Percentiles rank a stretch among this genome's conserved stretches.
Evolutionary conservation across 92 coral and sea anemone species (phyloP).

Genomic region (Bergia sp.): DNA sequence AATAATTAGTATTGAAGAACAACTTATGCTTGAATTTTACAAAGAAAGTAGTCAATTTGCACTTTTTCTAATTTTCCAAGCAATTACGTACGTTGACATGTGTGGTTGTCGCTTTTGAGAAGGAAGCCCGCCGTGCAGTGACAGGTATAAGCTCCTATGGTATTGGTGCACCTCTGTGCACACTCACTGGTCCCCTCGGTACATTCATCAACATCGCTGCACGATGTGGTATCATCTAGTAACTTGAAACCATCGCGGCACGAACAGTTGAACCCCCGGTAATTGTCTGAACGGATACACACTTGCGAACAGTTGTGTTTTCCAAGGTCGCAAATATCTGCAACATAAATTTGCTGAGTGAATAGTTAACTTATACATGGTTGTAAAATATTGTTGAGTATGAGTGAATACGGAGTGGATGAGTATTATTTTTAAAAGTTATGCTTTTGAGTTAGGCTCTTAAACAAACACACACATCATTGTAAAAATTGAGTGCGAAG

Average conservation of each 20-base stretch:
- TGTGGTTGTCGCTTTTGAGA: conserved; percentile 18
- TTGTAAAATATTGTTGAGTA: background rate
- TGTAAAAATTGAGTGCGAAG: too few relatives aligned
- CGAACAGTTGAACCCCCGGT: conserved; percentile 34
- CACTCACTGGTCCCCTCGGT: background rate
- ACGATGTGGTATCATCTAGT: background rate
- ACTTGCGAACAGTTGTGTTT: conserved; percentile 28
- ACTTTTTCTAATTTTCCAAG: background rate
- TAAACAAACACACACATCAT: too few relatives aligned
- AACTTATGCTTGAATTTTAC: background rate
- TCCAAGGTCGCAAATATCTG: conserved; percentile 35
- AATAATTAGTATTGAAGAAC: too few relatives aligned
- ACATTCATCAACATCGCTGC: conserved; percentile 34
- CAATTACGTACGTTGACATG: conserved; percentile 31
- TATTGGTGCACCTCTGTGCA: conserved; percentile 14
- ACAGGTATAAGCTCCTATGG: conserved; percentile 23
- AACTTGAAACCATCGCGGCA: conserved; percentile 20
- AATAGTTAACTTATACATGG: background rate
- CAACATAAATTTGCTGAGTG: background rate
- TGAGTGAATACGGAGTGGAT: background rate
- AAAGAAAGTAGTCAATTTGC: background rate
- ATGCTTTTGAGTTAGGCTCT: too few relatives aligned
- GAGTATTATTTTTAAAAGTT: too few relatives aligned
- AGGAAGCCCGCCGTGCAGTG: conserved; percentile 43
- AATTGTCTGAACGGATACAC: background rate